Percentiles rank a stretch among this genome's conserved stretches.
Conservation (phyloP, 1,140 invertebrate genomes). For the Teleogryllus occipitalis region DNA sequence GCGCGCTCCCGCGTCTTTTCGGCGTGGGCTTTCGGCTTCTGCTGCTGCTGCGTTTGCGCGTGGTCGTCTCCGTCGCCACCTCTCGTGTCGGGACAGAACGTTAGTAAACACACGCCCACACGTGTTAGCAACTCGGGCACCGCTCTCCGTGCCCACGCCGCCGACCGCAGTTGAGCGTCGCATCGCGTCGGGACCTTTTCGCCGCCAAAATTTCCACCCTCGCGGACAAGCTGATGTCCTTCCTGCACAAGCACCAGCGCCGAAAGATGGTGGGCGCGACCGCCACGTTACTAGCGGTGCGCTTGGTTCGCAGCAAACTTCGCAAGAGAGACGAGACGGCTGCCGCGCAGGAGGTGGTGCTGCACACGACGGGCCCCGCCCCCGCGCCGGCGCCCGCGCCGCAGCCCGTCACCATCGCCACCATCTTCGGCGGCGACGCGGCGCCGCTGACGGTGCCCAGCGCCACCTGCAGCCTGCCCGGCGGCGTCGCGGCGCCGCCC, state of each 20-base stretch:
- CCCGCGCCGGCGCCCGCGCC: slow-evolving; percentile 18
- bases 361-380: not conserved
- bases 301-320: slow-evolving; percentile 79
- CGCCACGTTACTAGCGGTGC: slow-evolving; percentile 67
- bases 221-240: not conserved
- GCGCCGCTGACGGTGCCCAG: slow-evolving; percentile 6
- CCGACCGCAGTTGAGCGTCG: no score
- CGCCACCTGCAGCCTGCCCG: slow-evolving; percentile 24
- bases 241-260: not conserved
- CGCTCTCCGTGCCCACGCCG: no score
- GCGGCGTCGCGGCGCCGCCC: no score
- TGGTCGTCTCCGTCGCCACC: no score
- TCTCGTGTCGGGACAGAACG: no score
- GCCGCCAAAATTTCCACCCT: not conserved
- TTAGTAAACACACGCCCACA: no score
- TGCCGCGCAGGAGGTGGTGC: slow-evolving; percentile 33
- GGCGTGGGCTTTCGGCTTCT: no score
- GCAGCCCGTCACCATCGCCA: slow-evolving; percentile 28
- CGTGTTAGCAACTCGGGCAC: no score
- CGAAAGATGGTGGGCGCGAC: slow-evolving; percentile 19
- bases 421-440: slow-evolving; percentile 20
- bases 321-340: slow-evolving; percentile 66
- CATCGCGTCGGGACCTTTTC: no score
- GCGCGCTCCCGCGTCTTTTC: no score
- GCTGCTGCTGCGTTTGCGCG: no score